A percentile compares a stretch with the other conserved stretches of the same genome.
These are phyloP conservation scores for Heliconius melpomene DNA, from an alignment of 1,140 invertebrate species.

Conservation along the genomic window DNA sequence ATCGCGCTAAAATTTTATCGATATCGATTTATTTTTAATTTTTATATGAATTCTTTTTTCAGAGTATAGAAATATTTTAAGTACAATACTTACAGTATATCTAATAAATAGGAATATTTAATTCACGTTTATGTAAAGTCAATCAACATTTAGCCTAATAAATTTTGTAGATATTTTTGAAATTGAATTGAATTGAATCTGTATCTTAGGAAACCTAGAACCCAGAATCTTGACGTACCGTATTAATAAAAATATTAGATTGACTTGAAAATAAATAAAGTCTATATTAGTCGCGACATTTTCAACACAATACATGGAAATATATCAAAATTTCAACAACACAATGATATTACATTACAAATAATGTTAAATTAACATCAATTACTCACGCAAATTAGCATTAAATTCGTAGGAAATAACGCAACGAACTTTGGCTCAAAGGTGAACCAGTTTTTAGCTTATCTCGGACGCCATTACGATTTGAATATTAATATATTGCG, in stretches of 20 bases:
- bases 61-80: background rate
- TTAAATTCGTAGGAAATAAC: slow-evolving; percentile 59
- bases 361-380: slow-evolving; percentile 13
- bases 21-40: background rate
- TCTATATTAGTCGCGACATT: too few species aligned
- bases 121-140: too few species aligned
- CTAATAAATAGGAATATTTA: too few species aligned
- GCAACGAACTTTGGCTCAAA: slow-evolving; percentile 54
- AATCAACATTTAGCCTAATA: too few species aligned
- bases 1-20: slow-evolving; percentile 16
- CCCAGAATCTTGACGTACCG: too few species aligned
- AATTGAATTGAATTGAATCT: too few species aligned
- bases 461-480: slow-evolving; percentile 42
- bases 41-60: background rate
- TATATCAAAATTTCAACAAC: background rate
- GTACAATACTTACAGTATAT: too few species aligned
- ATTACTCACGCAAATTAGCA: slow-evolving; percentile 38
- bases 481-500: slow-evolving; percentile 51
- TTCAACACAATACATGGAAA: background rate
- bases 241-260: too few species aligned
- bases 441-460: slow-evolving; percentile 62
- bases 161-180: too few species aligned
- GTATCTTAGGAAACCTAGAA: too few species aligned
- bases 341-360: background rate
- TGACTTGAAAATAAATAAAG: too few species aligned